Base-by-base conservation (phyloP, 2,797 vertebrate species). In the Eleutherodactylus coqui region DNA sequence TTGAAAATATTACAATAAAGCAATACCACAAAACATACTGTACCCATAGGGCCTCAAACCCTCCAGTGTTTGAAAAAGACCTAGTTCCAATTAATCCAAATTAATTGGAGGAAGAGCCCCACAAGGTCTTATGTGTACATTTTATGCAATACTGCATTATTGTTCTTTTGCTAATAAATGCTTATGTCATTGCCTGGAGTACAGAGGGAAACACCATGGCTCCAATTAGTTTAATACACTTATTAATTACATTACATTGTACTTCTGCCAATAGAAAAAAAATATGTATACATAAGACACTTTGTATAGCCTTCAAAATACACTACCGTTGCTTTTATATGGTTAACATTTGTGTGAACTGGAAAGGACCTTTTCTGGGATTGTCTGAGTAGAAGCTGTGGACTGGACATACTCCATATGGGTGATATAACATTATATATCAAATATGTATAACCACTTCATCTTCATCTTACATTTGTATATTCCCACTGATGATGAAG, bases 191-290 rank as follows among this genome's bases (percentile, higher is more conserved):
- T 34, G 75, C 51, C 29, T 58, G 34, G 29, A 78, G 75, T 55
- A 78, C 49, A 78, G 49, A 58, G n/a, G 27, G 53, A 55, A 78
- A 58, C 51, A 58, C 49, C 19, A 78, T 55, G 75, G 16, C 49
- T 77, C 75, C 10, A 53, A 34, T 76, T 77, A 55, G 51, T 24
- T 55, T 77, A 77, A 73, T 77, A 36, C 5, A 77, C 36, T 75
- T 34, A 47, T 75, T 45, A 75, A 75, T 79, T 77, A 53, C 13
- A 75, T 51, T 55, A 77, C 7, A 53, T 77, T 77, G 45, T 75
- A 49, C 36, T 58, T 38, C 51, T 55, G 51, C 51, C 51, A 78
- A 58, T 29, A 58, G 29, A 49, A 76, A 32, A 29, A 36, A 70
- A 5, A 24, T 36, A 58, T 41, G 32, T 11, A 58, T 36, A n/a